Evolutionary conservation across 2,797 vertebrate species (phyloP).

Genomic region (Caiman crocodilus): DNA sequence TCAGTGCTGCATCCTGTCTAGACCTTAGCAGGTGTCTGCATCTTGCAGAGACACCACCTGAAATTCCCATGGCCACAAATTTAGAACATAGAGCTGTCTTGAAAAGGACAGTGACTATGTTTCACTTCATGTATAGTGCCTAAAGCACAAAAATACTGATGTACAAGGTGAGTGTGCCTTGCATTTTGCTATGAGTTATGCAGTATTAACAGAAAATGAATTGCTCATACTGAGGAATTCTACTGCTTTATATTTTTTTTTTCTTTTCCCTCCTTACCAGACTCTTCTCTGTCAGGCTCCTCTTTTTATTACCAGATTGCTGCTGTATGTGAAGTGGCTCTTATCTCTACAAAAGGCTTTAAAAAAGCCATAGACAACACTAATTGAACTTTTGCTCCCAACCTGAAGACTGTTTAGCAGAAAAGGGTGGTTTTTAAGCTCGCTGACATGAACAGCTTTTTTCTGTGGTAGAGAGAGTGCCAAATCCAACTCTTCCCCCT

Average conservation of each 20-base stretch:
- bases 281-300: background rate
- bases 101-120: conserved; percentile 4
- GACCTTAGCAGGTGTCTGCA: background rate
- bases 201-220: conserved; percentile 67
- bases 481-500: background rate
- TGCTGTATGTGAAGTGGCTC: background rate
- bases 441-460: background rate
- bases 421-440: background rate
- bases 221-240: conserved; percentile 41
- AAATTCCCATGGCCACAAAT: background rate
- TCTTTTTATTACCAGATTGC: background rate
- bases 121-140: conserved; percentile 67
- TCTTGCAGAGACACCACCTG: conserved; percentile 28
- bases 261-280: background rate
- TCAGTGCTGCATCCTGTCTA: background rate
- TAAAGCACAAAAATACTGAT: conserved; percentile 25
- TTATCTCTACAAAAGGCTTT: background rate
- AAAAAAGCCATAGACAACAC: background rate
- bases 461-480: background rate
- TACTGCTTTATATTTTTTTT: background rate
- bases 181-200: conserved; percentile 58
- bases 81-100: conserved; percentile 14
- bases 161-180: conserved; percentile 72
- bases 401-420: background rate
- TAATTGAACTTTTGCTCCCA: background rate